These are phyloP conservation scores for Drusus annulatus DNA, from an alignment of 1,140 invertebrate genomes.

Conservation along the genomic window DNA sequence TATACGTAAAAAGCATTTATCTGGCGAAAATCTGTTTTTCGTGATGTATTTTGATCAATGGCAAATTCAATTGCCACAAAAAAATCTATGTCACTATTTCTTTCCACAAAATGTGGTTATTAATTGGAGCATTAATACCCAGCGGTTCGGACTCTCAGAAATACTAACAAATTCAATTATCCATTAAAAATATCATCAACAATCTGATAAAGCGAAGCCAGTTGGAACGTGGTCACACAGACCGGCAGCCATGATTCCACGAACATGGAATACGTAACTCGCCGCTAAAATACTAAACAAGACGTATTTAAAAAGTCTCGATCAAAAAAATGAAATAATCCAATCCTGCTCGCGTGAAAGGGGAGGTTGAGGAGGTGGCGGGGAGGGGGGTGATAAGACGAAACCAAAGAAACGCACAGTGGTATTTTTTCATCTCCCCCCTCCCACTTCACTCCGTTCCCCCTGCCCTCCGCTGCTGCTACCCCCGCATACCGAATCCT, in stretches of 20 bases:
- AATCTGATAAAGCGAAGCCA: conserved; percentile 8
- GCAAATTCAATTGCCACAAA: too few relatives aligned
- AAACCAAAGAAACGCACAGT: conserved; percentile 56
- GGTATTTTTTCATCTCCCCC: conserved; percentile 20
- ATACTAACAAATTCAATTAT: background rate
- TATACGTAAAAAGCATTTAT: too few relatives aligned
- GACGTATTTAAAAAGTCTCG: conserved; percentile 15
- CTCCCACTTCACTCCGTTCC: background rate
- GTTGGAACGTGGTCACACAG: background rate
- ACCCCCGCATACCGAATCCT: conserved; percentile 25
- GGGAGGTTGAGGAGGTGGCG: background rate
- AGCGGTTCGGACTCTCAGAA: too few relatives aligned
- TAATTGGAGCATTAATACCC: too few relatives aligned
- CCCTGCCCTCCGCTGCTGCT: background rate
- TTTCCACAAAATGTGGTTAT: too few relatives aligned
- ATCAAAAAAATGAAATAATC: conserved; percentile 14
- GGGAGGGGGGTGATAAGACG: conserved; percentile 50
- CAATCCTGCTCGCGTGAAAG: background rate
- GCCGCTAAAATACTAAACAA: background rate
- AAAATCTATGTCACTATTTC: too few relatives aligned
- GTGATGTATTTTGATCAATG: too few relatives aligned
- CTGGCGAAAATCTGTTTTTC: too few relatives aligned
- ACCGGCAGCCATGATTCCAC: background rate
- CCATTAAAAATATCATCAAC: conserved; percentile 9
- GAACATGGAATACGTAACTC: background rate